These are phyloP conservation scores for Octonoba sinensis DNA, from an alignment of 2,888 invertebrate genomes.

Conservation along the genomic window DNA sequence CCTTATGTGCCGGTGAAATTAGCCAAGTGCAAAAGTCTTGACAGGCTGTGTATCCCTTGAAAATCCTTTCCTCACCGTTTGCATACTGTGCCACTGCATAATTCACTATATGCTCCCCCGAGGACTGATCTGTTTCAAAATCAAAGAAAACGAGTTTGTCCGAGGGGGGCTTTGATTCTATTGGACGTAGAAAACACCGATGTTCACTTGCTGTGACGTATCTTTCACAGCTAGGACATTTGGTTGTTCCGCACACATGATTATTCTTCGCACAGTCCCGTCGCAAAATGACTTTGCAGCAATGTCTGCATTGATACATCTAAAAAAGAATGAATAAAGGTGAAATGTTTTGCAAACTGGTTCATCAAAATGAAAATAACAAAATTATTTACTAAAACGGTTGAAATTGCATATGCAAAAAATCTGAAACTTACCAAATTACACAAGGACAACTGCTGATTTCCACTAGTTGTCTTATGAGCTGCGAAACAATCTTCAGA, in stretches of 20 bases:
- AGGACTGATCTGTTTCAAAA: conserved; percentile 14
- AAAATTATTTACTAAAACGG: not conserved
- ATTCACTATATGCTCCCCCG: conserved; percentile 9
- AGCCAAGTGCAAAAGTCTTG: not conserved
- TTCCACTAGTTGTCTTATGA: not conserved
- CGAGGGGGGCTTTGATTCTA: too few species aligned
- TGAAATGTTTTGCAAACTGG: not conserved
- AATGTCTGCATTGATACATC: conserved; percentile 6
- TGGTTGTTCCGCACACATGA: conserved; percentile 7
- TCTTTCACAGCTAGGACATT: not conserved
- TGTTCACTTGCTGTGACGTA: conserved; percentile 5
- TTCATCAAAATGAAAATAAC: not conserved
- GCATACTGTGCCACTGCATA: conserved; percentile 9
- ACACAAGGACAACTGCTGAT: not conserved
- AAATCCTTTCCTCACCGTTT: not conserved
- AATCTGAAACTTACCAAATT: conserved; percentile 3
- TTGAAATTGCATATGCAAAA: too few species aligned
- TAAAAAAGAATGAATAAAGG: not conserved
- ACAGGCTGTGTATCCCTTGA: conserved; percentile 11
- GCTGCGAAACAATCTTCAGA: conserved; percentile 1
- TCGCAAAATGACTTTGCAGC: conserved; percentile 4
- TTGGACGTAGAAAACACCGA: not conserved
- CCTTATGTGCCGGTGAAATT: not conserved
- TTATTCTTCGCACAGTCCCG: not conserved
- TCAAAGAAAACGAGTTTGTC: not conserved